Evolutionary conservation across 2,113 vertebrate genomes (phyloP), one percentile per base, ranked within the genome.

Genomic region (Sisor rabdophorus): DNA sequence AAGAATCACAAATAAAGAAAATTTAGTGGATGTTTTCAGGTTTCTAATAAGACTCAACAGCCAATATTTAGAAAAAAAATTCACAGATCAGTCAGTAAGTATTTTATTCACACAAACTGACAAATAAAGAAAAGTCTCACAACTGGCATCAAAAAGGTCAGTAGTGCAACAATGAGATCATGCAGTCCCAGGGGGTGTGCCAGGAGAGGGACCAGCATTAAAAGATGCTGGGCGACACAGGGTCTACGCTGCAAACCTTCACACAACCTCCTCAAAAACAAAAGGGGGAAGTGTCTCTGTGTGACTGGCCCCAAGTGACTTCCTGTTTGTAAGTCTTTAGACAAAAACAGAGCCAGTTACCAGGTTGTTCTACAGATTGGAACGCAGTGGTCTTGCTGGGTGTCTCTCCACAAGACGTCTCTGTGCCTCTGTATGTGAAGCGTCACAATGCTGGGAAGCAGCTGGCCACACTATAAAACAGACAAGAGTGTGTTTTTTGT

Each of bases 251-350:
- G 22, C 52, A 63, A 79, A 75, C 75, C 78, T 77, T 84, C 83
- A 82, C 79, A 81, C 79, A 84, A 65, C 81, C 73, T 80, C 76
- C 50, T 67, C 9, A 77, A 87, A 90, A 90, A 92, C 91, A 92
- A 92, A 92, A 87, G 88, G 80, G 88, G 91, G 91, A 92, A 91
- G 88, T 84, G 81, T 82, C 75, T 79, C 87, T 88, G 85, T 89
- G 88, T 82, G 88, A 89, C 89, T 87, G 85, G 82, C 84, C 87
- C 85, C 81, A 79, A 75, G 84, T 64, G 87, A 89, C 90, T 91
- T 92, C 91, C 91, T 92, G 91, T 92, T 92, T 92, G 90, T 90
- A 88, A 91, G 82, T 86, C 68, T 84, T 71, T 72, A 77, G 88
- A 87, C 88, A 90, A 91, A 91, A 91, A 90, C 88, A 90, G 87